Percentiles rank a stretch among this genome's conserved stretches.
Evolutionary conservation across 1,140 invertebrate genomes (phyloP).

Genomic region (Lithobius niger): DNA sequence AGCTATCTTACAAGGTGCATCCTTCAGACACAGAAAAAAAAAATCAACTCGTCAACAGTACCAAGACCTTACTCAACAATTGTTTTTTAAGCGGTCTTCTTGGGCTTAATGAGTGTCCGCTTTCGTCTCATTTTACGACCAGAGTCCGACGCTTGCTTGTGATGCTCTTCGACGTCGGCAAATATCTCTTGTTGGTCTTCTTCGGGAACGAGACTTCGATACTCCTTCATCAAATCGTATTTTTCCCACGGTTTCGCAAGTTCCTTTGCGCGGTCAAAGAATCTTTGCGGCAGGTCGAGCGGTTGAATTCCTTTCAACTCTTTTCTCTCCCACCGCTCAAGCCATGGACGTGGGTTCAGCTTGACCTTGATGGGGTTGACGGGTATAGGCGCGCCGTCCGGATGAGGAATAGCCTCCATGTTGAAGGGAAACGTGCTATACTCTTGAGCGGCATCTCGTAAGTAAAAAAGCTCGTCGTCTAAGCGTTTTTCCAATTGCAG

Average conservation of each 20-base stretch:
- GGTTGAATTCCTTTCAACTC: conserved; percentile 60
- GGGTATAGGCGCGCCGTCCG: conserved; percentile 63
- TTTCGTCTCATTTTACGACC: conserved; percentile 50
- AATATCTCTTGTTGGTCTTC: conserved; percentile 77
- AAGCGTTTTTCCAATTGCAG: conserved; percentile 81
- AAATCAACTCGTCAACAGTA: no score
- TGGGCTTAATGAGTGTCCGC: conserved; percentile 46
- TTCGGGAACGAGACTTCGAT: conserved; percentile 68
- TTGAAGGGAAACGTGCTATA: conserved; percentile 87
- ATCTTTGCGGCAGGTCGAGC: conserved; percentile 41
- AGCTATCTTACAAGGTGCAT: no score
- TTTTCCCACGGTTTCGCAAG: conserved; percentile 65
- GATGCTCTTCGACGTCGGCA: conserved; percentile 58
- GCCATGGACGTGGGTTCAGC: conserved; percentile 75
- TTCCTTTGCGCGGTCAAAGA: conserved; percentile 41
- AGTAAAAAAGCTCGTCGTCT: conserved; percentile 77
- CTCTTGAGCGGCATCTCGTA: conserved; percentile 83
- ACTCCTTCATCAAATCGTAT: conserved; percentile 87
- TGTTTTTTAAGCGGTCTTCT: conserved; percentile 44
- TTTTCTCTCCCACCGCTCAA: conserved; percentile 65
- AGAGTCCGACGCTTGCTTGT: conserved; percentile 51
- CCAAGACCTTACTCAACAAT: no score
- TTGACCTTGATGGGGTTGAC: conserved; percentile 72
- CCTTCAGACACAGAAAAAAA: no score
- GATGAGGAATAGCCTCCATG: conserved; percentile 67